These are phyloP conservation scores for Sigmodon hispidus DNA, from an alignment of 2,113 vertebrate species.

Conservation along the genomic window DNA sequence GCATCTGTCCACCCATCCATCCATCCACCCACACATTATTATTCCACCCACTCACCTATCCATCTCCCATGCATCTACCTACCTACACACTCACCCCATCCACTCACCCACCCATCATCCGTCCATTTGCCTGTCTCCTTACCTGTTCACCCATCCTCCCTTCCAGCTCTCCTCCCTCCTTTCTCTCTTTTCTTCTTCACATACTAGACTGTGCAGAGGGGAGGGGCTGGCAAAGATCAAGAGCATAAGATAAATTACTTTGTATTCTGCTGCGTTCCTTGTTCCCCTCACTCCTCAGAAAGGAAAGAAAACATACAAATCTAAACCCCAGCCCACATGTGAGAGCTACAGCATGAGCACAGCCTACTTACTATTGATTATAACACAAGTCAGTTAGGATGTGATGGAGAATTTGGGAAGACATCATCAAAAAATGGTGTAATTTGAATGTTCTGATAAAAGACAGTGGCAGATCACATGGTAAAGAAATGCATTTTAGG, in stretches of 20 bases:
- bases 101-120: too few relatives aligned
- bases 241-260: background rate
- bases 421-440: background rate
- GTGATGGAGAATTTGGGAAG: background rate
- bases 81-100: accelerated
- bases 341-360: accelerated
- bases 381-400: background rate
- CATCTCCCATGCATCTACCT: background rate
- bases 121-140: too few relatives aligned
- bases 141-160: background rate
- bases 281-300: background rate
- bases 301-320: background rate
- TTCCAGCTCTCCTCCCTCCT: background rate
- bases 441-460: conserved; percentile 4
- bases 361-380: background rate
- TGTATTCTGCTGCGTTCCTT: background rate
- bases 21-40: background rate
- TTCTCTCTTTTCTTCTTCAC: background rate
- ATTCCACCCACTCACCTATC: background rate
- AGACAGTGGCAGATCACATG: background rate
- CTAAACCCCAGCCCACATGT: background rate
- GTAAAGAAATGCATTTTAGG: background rate
- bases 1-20: background rate
- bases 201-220: background rate
- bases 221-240: background rate